Conservation (phyloP, 2,797 vertebrate species). For the Paratrypauchen microcephalus region DNA sequence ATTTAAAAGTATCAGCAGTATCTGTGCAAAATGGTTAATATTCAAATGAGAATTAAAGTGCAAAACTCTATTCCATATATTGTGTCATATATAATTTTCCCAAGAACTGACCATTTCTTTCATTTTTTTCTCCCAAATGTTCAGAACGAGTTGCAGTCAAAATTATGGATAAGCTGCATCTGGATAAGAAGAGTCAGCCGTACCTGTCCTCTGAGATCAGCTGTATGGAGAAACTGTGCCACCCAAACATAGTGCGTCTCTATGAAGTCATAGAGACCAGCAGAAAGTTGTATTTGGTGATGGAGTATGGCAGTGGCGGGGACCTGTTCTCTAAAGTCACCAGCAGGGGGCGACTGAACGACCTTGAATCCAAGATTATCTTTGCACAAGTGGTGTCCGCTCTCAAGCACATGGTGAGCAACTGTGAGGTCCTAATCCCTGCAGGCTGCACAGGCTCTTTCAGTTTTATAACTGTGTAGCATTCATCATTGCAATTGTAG, state of each 20-base stretch:
- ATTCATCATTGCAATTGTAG: too few species aligned
- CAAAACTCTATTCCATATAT: not conserved
- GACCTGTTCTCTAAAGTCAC: slow-evolving; percentile 78
- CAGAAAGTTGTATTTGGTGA: slow-evolving; percentile 74
- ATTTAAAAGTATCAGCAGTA: not conserved
- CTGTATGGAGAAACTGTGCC: slow-evolving; percentile 80
- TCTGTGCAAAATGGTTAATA: not conserved
- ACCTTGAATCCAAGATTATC: slow-evolving; percentile 74
- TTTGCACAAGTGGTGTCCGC: slow-evolving; percentile 80
- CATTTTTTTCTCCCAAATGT: not conserved
- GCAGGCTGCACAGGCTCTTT: not conserved
- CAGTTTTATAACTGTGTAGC: not conserved
- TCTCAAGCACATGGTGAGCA: slow-evolving; percentile 78
- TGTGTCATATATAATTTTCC: not conserved
- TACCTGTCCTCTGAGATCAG: slow-evolving; percentile 70
- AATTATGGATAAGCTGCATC: slow-evolving; percentile 72
- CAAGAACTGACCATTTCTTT: not conserved
- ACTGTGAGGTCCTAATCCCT: not conserved
- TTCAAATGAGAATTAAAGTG: not conserved
- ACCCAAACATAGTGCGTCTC: slow-evolving; percentile 80
- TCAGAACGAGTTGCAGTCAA: slow-evolving; percentile 82
- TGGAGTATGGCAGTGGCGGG: slow-evolving; percentile 81
- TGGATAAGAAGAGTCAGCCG: slow-evolving; percentile 61
- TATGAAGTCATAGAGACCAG: slow-evolving; percentile 81
- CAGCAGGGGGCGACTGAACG: slow-evolving; percentile 73